These are phyloP conservation scores for Gallinago nigripennis DNA, from an alignment of 2,797 vertebrate genomes.

Conservation along the genomic window DNA sequence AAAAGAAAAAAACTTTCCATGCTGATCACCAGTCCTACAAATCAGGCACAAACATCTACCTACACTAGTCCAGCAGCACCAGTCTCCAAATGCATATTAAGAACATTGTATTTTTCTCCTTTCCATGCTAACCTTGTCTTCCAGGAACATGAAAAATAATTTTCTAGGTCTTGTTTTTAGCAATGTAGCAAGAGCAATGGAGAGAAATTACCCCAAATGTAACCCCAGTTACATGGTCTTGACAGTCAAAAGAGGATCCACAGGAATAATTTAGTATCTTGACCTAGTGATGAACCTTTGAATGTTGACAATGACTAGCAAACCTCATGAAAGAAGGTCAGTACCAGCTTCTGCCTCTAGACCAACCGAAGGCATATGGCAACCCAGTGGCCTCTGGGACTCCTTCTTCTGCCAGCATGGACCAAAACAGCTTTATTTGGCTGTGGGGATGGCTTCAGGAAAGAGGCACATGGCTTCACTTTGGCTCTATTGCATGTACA, in stretches of 20 bases:
- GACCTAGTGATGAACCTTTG: background rate
- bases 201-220: background rate
- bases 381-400: background rate
- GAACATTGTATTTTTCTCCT: background rate
- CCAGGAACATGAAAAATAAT: background rate
- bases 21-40: background rate
- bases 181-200: background rate
- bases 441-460: background rate
- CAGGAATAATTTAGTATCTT: background rate
- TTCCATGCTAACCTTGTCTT: background rate
- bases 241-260: background rate
- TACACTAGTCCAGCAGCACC: background rate
- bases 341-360: background rate
- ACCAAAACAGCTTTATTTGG: background rate
- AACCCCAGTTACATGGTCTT: accelerated
- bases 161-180: background rate
- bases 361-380: background rate
- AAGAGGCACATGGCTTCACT: background rate
- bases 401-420: background rate
- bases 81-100: background rate
- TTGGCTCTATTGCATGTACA: background rate
- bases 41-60: background rate
- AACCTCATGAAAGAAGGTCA: background rate
- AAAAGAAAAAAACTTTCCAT: background rate
- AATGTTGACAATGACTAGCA: background rate